A percentile compares a stretch with the other conserved stretches of the same genome.
Conservation (phyloP, 2,888 invertebrate genomes). For the Himalopsyche anomala region DNA sequence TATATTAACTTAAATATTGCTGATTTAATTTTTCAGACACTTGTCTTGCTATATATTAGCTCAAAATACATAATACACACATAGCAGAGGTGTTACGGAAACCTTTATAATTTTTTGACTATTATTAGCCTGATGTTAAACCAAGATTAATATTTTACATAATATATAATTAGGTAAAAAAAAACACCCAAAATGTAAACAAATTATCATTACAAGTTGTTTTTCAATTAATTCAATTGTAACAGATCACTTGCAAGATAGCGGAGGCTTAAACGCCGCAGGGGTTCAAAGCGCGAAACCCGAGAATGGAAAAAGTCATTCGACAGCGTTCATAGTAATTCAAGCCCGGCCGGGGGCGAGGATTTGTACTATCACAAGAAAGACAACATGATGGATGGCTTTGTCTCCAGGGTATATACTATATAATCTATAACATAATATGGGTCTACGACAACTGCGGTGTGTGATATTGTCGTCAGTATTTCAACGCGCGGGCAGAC, state of each 20-base stretch:
- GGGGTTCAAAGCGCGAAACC: slow-evolving; percentile 23
- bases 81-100: no score
- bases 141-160: no score
- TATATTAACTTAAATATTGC: no score
- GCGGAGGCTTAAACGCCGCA: slow-evolving; percentile 22
- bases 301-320: slow-evolving; percentile 25
- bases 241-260: slow-evolving; percentile 35
- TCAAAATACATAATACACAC: no score
- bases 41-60: no score
- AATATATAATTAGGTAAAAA: slow-evolving; percentile 1
- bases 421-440: slow-evolving; percentile 4
- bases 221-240: slow-evolving; percentile 41
- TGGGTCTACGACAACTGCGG: background rate
- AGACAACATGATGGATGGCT: slow-evolving; percentile 13
- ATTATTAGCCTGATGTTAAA: no score
- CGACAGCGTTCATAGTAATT: slow-evolving; percentile 22
- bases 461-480: slow-evolving; percentile 2
- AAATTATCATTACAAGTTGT: slow-evolving; percentile 12
- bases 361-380: slow-evolving; percentile 16
- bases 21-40: no score
- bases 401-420: slow-evolving; percentile 9
- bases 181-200: slow-evolving; percentile 17
- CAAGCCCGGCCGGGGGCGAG: background rate
- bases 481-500: slow-evolving; percentile 24
- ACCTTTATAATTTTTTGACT: no score